Percentiles rank a stretch among this genome's conserved stretches.
Conservation (phyloP, 2,888 invertebrate species). For the Cotesia congregata region DNA sequence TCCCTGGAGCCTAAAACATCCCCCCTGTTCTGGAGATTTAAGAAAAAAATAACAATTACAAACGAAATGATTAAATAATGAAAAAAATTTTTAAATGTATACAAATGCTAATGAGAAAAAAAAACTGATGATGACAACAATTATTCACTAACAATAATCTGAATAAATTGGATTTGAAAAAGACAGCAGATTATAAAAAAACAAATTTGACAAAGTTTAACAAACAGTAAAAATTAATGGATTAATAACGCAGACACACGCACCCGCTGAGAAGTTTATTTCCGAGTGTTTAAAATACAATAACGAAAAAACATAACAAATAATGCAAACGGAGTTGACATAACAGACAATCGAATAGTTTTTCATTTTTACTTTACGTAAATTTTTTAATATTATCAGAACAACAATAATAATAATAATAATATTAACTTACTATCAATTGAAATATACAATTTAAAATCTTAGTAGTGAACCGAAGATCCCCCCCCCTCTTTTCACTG, state of each 20-base stretch:
- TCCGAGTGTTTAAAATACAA: slow-evolving; percentile 32
- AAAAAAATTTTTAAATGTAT: slow-evolving; percentile 27
- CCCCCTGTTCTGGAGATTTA: slow-evolving; percentile 69
- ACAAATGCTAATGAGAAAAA: slow-evolving; percentile 26
- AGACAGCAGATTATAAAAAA: slow-evolving; percentile 32
- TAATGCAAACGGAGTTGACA: slow-evolving; percentile 41
- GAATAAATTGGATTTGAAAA: slow-evolving; percentile 39
- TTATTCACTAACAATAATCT: slow-evolving; percentile 40
- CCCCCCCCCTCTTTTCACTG: slow-evolving; percentile 41
- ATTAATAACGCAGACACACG: slow-evolving; percentile 50
- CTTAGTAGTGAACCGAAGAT: background rate
- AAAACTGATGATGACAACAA: slow-evolving; percentile 35
- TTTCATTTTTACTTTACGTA: slow-evolving; percentile 40
- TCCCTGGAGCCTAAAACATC: slow-evolving; percentile 69
- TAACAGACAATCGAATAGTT: slow-evolving; percentile 45
- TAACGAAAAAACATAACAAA: slow-evolving; percentile 35
- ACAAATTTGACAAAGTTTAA: slow-evolving; percentile 43
- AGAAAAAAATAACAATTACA: slow-evolving; percentile 48
- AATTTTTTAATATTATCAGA: slow-evolving; percentile 30
- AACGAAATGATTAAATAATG: slow-evolving; percentile 40
- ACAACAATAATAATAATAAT: slow-evolving; percentile 16
- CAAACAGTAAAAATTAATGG: slow-evolving; percentile 33
- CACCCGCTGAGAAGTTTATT: slow-evolving; percentile 49
- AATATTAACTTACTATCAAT: slow-evolving; percentile 23
- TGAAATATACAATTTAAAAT: slow-evolving; percentile 22